Conservation (phyloP, 2,113 vertebrate species). For the Ceratotherium simum region DNA sequence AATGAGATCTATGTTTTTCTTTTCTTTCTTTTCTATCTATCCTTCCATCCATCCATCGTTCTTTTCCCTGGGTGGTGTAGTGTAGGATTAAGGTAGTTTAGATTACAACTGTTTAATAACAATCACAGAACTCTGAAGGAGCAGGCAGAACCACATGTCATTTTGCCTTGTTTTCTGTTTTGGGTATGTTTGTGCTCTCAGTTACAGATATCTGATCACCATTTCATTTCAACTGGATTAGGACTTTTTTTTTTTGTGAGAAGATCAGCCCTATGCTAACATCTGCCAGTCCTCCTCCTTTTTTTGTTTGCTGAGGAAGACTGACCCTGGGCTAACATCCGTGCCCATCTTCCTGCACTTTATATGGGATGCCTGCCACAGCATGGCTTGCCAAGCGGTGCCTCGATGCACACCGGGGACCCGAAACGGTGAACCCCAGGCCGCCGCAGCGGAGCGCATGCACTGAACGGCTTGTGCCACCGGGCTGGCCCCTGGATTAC, state of each 20-base stretch:
- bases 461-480: too few species aligned
- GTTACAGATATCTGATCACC: slow-evolving; percentile 33
- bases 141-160: neutral
- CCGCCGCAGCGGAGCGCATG: too few species aligned
- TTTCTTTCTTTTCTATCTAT: neutral
- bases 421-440: rapidly evolving
- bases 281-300: too few species aligned
- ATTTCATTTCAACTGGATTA: slow-evolving; percentile 32
- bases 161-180: neutral
- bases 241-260: neutral
- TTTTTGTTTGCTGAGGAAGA: too few species aligned
- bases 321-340: too few species aligned
- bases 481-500: neutral
- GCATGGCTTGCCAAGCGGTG: too few species aligned
- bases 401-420: too few species aligned
- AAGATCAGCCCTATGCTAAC: too few species aligned
- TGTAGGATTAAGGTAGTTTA: neutral
- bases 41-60: neutral
- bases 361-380: too few species aligned
- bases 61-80: neutral
- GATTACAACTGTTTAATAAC: neutral
- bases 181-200: neutral
- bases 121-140: neutral
- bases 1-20: neutral
- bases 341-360: too few species aligned